phyloP scores from a whole-genome alignment of 2,113 vertebrate genomes.

The Propithecus coquereli region DNA sequence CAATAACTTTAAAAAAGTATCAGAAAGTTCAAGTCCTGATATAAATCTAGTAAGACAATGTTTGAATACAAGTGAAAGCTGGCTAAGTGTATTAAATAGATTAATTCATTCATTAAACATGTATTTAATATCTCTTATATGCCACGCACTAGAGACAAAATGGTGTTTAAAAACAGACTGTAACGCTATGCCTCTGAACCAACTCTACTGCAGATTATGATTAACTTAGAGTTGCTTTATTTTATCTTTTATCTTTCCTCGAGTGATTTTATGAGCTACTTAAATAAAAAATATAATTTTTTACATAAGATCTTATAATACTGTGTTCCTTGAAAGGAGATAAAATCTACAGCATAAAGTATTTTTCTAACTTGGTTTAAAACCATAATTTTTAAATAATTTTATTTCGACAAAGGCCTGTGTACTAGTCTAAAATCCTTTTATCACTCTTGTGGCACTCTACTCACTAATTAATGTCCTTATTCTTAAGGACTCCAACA shows the following conservation, averaged over 20 bases:
- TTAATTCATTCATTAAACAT: background rate
- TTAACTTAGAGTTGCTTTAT: background rate
- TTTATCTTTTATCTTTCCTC: background rate
- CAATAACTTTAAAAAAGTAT: background rate
- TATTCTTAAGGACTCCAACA: background rate
- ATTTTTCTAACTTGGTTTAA: background rate
- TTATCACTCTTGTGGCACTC: background rate
- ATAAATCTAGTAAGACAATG: background rate
- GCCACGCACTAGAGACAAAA: background rate
- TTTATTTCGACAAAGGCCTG: background rate
- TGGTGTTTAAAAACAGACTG: background rate
- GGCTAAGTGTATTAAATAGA: background rate
- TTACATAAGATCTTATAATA: background rate
- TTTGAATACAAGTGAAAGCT: background rate
- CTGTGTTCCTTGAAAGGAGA: background rate
- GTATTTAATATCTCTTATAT: background rate
- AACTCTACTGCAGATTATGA: background rate
- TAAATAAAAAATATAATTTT: background rate
- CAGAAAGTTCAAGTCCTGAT: background rate
- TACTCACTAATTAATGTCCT: background rate
- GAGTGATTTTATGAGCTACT: background rate
- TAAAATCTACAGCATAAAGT: slow-evolving; percentile 13
- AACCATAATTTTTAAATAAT: slow-evolving; percentile 6
- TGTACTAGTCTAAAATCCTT: background rate
- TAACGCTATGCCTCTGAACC: background rate